Conservation (phyloP, 2,797 vertebrate species). For the Phrynocephalus guinanensis region DNA sequence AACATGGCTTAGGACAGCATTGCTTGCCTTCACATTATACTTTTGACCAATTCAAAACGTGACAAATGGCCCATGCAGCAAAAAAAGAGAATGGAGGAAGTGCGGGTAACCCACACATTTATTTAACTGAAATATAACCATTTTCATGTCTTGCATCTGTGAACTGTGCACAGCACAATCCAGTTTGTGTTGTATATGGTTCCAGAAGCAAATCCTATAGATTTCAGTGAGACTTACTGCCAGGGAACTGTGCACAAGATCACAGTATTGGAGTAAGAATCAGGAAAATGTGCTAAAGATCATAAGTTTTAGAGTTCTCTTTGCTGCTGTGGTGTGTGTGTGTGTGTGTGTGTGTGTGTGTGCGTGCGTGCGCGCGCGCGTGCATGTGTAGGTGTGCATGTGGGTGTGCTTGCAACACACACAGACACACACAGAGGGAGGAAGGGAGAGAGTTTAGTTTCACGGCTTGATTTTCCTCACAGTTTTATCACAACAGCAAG, state of each 20-base stretch:
- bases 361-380: no score
- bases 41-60: conserved; percentile 2
- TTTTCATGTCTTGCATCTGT: conserved; percentile 1
- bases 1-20: background rate
- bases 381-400: no score
- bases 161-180: background rate
- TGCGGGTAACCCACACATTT: background rate
- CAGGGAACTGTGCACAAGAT: background rate
- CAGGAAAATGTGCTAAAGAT: background rate
- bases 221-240: background rate
- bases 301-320: no score
- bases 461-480: background rate
- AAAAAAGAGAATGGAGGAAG: conserved; percentile 3
- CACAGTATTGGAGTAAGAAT: background rate
- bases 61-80: background rate
- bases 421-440: no score
- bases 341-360: no score
- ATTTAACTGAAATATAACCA: background rate
- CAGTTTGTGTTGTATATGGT: background rate
- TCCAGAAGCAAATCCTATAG: background rate
- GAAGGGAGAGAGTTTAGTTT: background rate
- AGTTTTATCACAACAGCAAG: background rate
- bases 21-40: background rate
- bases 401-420: no score
- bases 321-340: no score